A percentile compares a stretch with the other conserved stretches of the same genome.
These are phyloP conservation scores for Protophormia terraenovae DNA, from an alignment of 2,888 invertebrate genomes.

Conservation along the genomic window DNA sequence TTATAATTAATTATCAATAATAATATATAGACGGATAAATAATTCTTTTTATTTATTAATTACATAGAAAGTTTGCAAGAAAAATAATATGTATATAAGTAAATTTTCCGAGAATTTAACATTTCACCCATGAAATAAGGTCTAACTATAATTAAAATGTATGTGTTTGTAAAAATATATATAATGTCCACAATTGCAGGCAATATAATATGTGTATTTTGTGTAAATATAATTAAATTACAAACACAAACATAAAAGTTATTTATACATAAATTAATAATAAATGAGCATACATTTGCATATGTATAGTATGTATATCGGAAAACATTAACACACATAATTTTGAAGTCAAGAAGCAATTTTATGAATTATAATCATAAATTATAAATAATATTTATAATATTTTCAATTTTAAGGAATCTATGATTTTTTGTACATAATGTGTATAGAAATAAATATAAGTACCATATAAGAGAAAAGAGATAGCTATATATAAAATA, in stretches of 20 bases:
- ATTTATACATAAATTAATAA: slow-evolving; percentile 4
- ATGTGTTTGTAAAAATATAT: background rate
- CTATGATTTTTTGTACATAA: background rate
- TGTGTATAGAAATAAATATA: background rate
- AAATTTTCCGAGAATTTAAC: background rate
- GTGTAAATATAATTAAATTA: slow-evolving; percentile 17
- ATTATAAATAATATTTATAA: background rate
- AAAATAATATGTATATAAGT: background rate
- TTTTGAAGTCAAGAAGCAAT: background rate
- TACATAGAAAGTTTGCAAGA: too few relatives aligned
- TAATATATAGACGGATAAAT: too few relatives aligned
- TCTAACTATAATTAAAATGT: background rate
- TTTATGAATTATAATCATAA: background rate
- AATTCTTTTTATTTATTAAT: too few relatives aligned
- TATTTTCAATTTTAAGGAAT: background rate
- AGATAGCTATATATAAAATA: background rate
- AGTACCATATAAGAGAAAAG: too few relatives aligned
- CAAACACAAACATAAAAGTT: background rate
- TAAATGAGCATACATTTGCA: background rate
- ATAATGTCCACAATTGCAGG: background rate
- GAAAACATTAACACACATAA: background rate
- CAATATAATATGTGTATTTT: background rate
- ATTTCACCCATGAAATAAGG: background rate
- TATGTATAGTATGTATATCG: background rate
- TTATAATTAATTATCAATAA: background rate